phyloP scores from a whole-genome alignment of 2,888 invertebrate species.

The Embidobia sp. region DNA sequence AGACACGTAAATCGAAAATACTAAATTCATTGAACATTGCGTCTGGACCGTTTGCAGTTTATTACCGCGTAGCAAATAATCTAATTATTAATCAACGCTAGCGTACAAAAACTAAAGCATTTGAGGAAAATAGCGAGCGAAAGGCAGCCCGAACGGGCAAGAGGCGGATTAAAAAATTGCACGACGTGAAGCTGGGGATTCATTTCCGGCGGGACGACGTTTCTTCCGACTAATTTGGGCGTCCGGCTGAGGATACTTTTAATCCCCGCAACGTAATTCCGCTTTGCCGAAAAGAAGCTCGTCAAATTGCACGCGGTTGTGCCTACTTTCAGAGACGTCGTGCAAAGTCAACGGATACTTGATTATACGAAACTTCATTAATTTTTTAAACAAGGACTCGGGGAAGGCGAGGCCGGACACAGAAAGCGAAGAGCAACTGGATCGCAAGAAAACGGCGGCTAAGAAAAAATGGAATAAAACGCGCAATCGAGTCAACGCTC shows the following conservation, averaged over 20 bases:
- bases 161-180: slow-evolving; percentile 11
- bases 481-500: slow-evolving; percentile 2
- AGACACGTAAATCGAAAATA: too few species aligned
- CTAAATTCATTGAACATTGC: not conserved
- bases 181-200: slow-evolving; percentile 1
- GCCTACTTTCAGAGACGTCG: slow-evolving; percentile 6
- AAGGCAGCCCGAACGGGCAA: not conserved
- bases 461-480: slow-evolving; percentile 5
- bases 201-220: not conserved
- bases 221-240: slow-evolving; percentile 13
- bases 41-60: slow-evolving; percentile 22
- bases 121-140: too few species aligned
- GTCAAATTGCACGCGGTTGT: not conserved
- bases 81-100: slow-evolving; percentile 27
- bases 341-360: slow-evolving; percentile 21
- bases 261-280: too few species aligned
- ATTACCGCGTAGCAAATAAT: slow-evolving; percentile 15
- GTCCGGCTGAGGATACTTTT: not conserved
- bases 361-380: slow-evolving; percentile 32
- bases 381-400: slow-evolving; percentile 1
- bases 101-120: not conserved
- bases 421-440: not conserved
- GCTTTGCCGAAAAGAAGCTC: slow-evolving; percentile 12
- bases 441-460: not conserved
- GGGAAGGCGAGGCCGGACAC: not conserved